Base-by-base conservation (phyloP, 2,888 invertebrate genomes). In the Aelia acuminata region DNA sequence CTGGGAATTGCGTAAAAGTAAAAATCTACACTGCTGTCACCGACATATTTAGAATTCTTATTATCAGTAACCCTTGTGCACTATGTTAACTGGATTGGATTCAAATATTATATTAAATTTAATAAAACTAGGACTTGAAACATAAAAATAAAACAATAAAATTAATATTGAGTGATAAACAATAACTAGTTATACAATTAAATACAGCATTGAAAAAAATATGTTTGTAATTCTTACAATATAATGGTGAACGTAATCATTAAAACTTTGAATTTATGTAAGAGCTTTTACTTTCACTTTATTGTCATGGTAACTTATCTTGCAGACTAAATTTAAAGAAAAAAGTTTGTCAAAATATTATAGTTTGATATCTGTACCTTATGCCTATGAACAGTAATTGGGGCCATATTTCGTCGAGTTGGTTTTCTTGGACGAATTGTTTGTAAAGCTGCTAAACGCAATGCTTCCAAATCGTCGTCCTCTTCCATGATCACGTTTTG, bases 401-500 rank as follows among this genome's bases (percentile, higher is more conserved):
- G 43, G 15, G 49, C 49, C 26, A 85, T 47, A 50, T 39, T 39
- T 5, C 84, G 48, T 26, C 84, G 39, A 31, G 49, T 35, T 11
- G 75, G 35, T 53, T 50, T 70, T 53, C 89, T 84, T 63, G 89
- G 89, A 31, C 84, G 84, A 31, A 90, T 89, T 22, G 90, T 89
- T 85, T 90, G 89, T 35, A 90, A 84, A n/a, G 90, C 90, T 50
- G 90, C 90, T 39, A 89, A 84, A 20, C 90, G 88, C n/a, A 90
- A 80, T 43, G 90, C 90, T 70, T 90, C 90, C 57, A 90, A 88
- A 89, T 90, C 90, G 43, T 90, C 90, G 43, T 90, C 90, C 35
- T 90, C 90, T 49, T 90, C 89, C 89, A 89, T 89, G 22, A 85
- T 88, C 22, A 84, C 43, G 63, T 84, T 53, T 20, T 57, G 53